Evolutionary conservation across 2,888 invertebrate species (phyloP).

Genomic region (Branchellion lobata): DNA sequence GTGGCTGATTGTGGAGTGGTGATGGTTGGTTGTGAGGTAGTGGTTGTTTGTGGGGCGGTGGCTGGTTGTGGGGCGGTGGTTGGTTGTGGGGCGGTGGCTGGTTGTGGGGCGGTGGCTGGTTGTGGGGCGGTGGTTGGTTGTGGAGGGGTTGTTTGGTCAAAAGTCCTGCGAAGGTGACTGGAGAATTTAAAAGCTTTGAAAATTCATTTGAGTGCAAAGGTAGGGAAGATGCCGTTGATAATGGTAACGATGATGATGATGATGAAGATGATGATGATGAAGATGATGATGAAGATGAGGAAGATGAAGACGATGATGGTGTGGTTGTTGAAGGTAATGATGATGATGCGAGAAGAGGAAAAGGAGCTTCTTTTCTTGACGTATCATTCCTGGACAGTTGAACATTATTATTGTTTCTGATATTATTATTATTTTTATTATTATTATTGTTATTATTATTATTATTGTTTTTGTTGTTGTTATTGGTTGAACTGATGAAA

Average conservation of each 20-base stretch:
- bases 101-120: neutral
- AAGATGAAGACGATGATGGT: neutral
- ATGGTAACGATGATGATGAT: neutral
- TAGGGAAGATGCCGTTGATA: neutral
- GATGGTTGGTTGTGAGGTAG: neutral
- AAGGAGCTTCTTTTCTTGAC: neutral
- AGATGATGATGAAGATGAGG: neutral
- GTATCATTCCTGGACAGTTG: neutral
- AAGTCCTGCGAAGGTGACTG: constrained; percentile 32
- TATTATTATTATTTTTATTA: too few species aligned
- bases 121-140: too few species aligned
- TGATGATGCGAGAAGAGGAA: neutral
- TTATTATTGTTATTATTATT: too few species aligned
- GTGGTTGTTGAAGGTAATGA: neutral
- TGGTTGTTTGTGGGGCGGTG: neutral
- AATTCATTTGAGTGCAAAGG: too few species aligned
- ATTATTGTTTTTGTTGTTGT: too few species aligned
- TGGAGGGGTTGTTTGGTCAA: neutral
- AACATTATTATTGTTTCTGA: too few species aligned
- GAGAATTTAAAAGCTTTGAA: constrained; percentile 36
- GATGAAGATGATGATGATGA: neutral
- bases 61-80: neutral
- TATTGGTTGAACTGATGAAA: too few species aligned
- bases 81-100: neutral
- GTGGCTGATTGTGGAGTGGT: neutral